Evolutionary conservation across 2,797 vertebrate species (phyloP), one percentile per base, ranked within the genome.

Genomic region (Pipistrellus pipistrellus): DNA sequence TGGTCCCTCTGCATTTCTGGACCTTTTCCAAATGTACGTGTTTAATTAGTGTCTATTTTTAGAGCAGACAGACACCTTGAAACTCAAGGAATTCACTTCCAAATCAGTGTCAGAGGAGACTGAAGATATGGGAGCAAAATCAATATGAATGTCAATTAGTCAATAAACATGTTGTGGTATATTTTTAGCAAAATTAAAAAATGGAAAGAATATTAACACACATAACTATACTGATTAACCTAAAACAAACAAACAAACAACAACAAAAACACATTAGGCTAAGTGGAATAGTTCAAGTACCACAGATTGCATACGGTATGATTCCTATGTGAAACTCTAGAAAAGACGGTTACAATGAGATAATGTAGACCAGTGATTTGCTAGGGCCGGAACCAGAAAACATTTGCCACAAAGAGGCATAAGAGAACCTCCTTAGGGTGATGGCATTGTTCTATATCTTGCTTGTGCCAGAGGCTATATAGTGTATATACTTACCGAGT

Each of bases 21-120:
- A 48, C 46, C 1, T 91, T 95, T 93, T 90, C 78, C 91, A 87
- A 90, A 78, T 57, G 48, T 35, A 85, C 14, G n/a, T 85, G 41
- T 76, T 78, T 90, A 91, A 78, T 84, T 55, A 41, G 72, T 18
- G 55, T 62, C 53, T 6, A 4, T 27, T 92, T 92, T 88, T 77
- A 66, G 23, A n/a, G 25, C 21, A 85, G 44, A 91, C 25, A 85
- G 44, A 90, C 13, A 62, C 10, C 35, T 91, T 80, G 38, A 71
- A 86, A 72, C 35, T 78, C 32, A 72, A 55, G 46, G 20, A 92
- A 80, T 85, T 95, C 44, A 85, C 18, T 86, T 84, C 3, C 44
- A 57, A 91, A 76, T 64, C 23, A 51, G 11, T 84, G 82, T 89
- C 9, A 77, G n/a, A 71, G 35, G 64, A 85, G 41, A 41, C 27